A percentile compares a stretch with the other conserved stretches of the same genome.
phyloP scores from a whole-genome alignment of 2,113 vertebrate genomes.

The Lutjanus erythropterus region DNA sequence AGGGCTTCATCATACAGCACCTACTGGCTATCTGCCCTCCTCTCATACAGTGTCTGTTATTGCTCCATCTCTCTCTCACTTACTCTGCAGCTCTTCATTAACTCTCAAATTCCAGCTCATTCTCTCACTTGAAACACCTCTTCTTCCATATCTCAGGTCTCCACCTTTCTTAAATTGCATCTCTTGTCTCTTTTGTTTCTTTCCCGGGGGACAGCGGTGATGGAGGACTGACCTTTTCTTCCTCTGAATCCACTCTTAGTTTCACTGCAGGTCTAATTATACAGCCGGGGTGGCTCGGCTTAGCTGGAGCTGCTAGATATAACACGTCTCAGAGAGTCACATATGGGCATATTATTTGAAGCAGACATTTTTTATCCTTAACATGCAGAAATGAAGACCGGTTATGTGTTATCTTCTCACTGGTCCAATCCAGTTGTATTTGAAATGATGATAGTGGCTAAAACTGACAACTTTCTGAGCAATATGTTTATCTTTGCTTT shows the following conservation, averaged over 20 bases:
- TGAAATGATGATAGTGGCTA: not conserved
- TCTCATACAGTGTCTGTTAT: not conserved
- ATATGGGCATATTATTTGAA: not conserved
- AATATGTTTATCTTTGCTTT: not conserved
- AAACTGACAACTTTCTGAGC: not conserved
- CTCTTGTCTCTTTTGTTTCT: not conserved
- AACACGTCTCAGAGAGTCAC: slow-evolving; percentile 14
- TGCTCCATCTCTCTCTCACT: not conserved
- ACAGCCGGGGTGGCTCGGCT: not conserved
- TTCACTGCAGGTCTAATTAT: slow-evolving; percentile 37
- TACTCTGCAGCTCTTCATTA: not conserved
- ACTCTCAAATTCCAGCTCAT: not conserved
- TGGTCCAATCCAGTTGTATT: not conserved
- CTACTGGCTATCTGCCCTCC: not conserved
- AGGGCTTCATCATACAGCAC: not conserved
- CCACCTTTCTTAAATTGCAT: not conserved
- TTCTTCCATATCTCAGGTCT: not conserved
- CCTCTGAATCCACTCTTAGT: slow-evolving; percentile 2
- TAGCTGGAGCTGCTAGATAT: not conserved
- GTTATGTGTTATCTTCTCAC: not conserved
- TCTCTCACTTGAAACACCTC: not conserved
- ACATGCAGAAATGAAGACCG: not conserved
- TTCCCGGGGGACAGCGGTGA: slow-evolving; percentile 10
- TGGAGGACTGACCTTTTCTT: slow-evolving; percentile 4
- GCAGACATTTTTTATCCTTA: not conserved